Conservation (phyloP, 2,113 vertebrate genomes). For the Lanius ludovicianus region DNA sequence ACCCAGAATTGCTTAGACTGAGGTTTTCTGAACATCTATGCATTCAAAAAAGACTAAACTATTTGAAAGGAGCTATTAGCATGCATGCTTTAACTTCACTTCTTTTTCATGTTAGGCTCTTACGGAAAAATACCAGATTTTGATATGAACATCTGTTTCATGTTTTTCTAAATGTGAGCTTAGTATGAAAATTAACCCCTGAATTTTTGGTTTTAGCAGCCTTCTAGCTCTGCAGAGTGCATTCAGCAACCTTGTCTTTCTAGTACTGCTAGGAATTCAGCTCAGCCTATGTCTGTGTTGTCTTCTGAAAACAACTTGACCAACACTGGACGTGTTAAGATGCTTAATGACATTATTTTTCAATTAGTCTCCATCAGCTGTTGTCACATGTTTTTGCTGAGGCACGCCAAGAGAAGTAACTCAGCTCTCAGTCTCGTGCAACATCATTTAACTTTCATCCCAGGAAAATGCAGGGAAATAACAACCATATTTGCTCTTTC, state of each 20-base stretch:
- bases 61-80: slow-evolving; percentile 67
- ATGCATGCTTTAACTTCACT: slow-evolving; percentile 60
- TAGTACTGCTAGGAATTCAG: neutral
- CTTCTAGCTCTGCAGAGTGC: neutral
- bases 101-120: slow-evolving; percentile 69
- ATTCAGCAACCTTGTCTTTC: neutral
- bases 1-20: slow-evolving; percentile 43
- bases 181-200: slow-evolving; percentile 65
- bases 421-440: neutral
- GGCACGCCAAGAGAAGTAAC: neutral
- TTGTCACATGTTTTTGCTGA: neutral
- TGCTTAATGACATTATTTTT: neutral
- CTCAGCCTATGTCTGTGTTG: neutral
- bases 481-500: neutral
- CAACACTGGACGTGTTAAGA: neutral
- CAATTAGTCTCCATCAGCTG: neutral
- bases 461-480: neutral
- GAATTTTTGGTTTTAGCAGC: slow-evolving; percentile 49
- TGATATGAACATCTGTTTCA: slow-evolving; percentile 75
- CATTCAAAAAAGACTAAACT: slow-evolving; percentile 56
- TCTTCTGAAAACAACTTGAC: neutral
- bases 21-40: slow-evolving; percentile 50
- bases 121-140: slow-evolving; percentile 61
- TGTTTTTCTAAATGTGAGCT: slow-evolving; percentile 67
- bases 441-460: neutral